phyloP scores from a whole-genome alignment of 2,113 vertebrate genomes.

The Xerus inauris region DNA sequence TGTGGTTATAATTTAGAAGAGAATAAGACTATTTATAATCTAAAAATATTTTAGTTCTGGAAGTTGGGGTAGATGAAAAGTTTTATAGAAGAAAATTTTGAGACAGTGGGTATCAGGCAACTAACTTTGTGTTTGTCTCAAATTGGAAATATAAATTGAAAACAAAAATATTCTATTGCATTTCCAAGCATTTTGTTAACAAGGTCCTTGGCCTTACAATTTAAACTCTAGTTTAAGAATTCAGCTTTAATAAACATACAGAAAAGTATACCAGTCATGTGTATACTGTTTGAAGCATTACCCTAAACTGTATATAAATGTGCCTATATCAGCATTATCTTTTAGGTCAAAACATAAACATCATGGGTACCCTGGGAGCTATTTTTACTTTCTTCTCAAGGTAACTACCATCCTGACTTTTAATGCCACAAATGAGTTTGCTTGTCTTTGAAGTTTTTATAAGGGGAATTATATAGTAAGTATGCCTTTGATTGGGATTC shows the following conservation, averaged over 20 bases:
- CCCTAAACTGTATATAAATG: neutral
- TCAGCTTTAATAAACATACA: neutral
- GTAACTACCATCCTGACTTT: neutral
- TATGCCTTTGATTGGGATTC: neutral
- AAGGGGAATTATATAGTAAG: accelerated
- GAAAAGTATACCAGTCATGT: accelerated
- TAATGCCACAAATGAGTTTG: neutral
- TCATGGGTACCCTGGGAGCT: neutral
- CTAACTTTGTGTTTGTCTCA: neutral
- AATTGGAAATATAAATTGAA: neutral
- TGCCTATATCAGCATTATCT: accelerated
- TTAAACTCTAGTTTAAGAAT: neutral
- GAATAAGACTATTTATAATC: neutral
- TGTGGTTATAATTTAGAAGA: neutral
- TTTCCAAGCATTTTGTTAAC: neutral
- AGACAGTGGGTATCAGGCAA: neutral
- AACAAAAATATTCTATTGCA: too few relatives aligned
- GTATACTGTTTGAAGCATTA: neutral
- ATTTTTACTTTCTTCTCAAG: neutral
- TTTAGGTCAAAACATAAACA: neutral
- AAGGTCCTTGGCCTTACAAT: neutral
- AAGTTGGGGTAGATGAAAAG: neutral
- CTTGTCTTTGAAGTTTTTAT: neutral
- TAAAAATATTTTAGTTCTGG: neutral
- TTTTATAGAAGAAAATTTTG: conserved; percentile 4